These are phyloP conservation scores for Alouatta palliata DNA, from an alignment of 2,113 vertebrate species.

Conservation along the genomic window DNA sequence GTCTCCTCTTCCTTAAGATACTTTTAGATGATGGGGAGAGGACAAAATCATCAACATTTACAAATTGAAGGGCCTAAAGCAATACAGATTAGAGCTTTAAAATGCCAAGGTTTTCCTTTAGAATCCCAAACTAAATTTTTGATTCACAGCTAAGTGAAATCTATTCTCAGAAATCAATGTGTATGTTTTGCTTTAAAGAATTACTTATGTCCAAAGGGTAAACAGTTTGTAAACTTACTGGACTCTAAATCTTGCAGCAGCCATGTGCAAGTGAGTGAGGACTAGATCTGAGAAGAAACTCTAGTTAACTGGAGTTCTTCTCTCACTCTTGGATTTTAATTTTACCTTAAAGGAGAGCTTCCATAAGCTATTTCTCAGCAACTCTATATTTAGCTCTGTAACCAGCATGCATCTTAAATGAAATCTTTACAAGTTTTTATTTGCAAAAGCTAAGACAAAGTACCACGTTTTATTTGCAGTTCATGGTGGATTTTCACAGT, in stretches of 20 bases:
- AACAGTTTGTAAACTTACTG: neutral
- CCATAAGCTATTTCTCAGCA: neutral
- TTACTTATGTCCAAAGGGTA: neutral
- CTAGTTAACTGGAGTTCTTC: neutral
- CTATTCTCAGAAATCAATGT: neutral
- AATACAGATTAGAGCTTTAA: neutral
- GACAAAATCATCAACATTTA: neutral
- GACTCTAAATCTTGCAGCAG: neutral
- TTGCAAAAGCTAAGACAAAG: neutral
- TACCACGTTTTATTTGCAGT: conserved; percentile 83
- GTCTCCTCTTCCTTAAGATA: neutral
- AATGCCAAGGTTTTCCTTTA: neutral
- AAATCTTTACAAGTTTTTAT: neutral
- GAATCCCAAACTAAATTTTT: neutral
- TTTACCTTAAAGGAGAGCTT: neutral
- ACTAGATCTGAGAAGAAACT: neutral
- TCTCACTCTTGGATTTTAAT: neutral
- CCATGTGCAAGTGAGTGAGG: neutral
- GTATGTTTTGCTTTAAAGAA: neutral
- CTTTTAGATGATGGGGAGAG: neutral
- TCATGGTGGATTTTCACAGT: conserved; percentile 93
- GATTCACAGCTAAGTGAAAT: neutral
- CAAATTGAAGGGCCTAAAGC: neutral
- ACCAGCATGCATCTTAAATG: neutral
- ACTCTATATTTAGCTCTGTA: neutral